Evolutionary conservation across 2,888 invertebrate species (phyloP).

Genomic region (Calameuta pallipes): DNA sequence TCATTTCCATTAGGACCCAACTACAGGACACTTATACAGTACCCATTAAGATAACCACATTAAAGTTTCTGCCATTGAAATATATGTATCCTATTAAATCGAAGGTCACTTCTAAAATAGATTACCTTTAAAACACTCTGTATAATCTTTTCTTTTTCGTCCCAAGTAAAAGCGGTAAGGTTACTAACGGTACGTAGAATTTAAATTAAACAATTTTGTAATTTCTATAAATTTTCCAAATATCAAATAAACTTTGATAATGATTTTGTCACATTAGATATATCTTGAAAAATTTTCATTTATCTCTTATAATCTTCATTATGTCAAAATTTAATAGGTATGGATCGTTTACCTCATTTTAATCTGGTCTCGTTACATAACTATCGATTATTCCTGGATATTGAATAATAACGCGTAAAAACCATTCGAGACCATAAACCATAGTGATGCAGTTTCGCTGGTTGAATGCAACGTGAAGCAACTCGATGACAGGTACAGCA

Average conservation of each 20-base stretch:
- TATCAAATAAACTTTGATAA: neutral
- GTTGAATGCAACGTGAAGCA: constrained; percentile 38
- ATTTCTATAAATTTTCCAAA: no score
- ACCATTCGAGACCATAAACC: constrained; percentile 43
- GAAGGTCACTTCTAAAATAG: neutral
- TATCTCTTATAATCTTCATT: no score
- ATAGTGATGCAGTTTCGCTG: constrained; percentile 36
- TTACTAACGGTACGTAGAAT: neutral
- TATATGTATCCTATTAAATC: neutral
- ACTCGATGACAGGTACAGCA: constrained; percentile 38
- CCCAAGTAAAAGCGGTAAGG: neutral
- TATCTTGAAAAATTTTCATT: no score
- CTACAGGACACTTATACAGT: no score
- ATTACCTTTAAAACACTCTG: neutral
- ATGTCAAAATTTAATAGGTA: neutral
- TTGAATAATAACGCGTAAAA: constrained; percentile 41
- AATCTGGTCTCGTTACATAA: constrained; percentile 18
- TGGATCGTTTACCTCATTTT: neutral
- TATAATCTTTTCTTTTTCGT: neutral
- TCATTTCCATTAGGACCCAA: neutral
- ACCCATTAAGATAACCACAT: no score
- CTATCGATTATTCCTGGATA: constrained; percentile 37
- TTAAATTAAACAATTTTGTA: no score
- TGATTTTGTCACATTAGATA: neutral
- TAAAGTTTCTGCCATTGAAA: neutral